Percentiles rank a stretch among this genome's conserved stretches.
Conservation (phyloP, 2,888 invertebrate genomes). For the Tenthredo amoena region DNA sequence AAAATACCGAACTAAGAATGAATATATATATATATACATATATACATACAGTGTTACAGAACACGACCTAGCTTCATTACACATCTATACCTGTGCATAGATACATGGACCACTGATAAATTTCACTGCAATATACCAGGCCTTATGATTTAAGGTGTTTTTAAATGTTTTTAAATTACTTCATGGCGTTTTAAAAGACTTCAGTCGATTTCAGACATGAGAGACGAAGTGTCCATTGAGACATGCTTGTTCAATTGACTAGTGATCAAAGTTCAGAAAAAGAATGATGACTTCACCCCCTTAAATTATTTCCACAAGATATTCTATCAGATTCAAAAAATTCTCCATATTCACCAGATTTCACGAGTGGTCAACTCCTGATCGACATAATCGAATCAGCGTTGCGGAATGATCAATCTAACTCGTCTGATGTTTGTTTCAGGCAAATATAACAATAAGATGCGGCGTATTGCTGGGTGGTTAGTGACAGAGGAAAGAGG, state of each 20-base stretch:
- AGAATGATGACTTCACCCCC: neutral
- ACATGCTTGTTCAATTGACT: neutral
- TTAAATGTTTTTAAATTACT: no score
- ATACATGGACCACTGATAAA: neutral
- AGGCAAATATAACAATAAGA: conserved; percentile 33
- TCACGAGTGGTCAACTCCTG: neutral
- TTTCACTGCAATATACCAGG: neutral
- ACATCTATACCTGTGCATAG: neutral
- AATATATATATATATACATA: no score
- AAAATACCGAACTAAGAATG: neutral
- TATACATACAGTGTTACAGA: neutral
- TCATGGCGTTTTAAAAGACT: neutral
- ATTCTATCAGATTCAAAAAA: neutral
- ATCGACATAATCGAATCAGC: neutral
- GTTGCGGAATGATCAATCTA: neutral
- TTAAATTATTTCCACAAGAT: neutral
- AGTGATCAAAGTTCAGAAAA: neutral
- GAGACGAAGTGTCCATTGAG: no score
- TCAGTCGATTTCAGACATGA: neutral
- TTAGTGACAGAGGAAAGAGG: conserved; percentile 43
- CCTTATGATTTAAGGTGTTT: neutral
- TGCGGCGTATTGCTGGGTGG: conserved; percentile 33
- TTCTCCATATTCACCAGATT: neutral
- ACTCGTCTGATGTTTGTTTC: neutral
- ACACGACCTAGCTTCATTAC: neutral